A percentile compares a stretch with the other conserved stretches of the same genome.
Conservation (phyloP, 2,113 vertebrate genomes). For the Pseudonaja textilis region DNA sequence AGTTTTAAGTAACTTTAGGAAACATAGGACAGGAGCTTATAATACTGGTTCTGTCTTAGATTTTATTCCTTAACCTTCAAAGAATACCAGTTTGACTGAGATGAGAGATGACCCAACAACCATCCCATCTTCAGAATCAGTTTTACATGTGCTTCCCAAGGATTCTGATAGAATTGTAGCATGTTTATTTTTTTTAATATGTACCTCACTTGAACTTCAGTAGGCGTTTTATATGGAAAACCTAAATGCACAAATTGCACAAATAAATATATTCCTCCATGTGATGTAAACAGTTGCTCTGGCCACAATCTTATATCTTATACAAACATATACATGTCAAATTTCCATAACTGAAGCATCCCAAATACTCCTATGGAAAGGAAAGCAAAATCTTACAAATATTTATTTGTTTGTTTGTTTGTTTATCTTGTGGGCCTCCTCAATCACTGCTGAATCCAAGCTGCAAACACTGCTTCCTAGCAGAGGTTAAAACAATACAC, state of each 20-base stretch:
- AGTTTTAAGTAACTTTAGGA: neutral
- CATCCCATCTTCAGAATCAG: constrained; percentile 26
- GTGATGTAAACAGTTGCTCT: neutral
- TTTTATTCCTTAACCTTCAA: neutral
- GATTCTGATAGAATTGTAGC: neutral
- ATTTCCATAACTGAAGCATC: neutral
- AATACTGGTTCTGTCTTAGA: neutral
- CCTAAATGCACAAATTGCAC: neutral
- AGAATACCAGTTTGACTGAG: neutral
- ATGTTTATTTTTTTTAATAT: neutral
- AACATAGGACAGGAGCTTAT: neutral
- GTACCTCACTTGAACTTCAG: constrained; percentile 6
- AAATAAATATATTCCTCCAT: constrained; percentile 6
- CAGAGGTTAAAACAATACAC: neutral
- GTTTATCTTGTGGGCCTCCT: neutral
- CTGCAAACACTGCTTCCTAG: neutral
- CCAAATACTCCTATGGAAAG: neutral
- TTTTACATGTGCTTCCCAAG: neutral
- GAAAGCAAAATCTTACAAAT: neutral
- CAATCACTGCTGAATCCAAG: neutral
- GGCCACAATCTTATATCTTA: neutral
- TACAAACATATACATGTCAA: neutral
- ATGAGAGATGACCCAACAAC: constrained; percentile 7
- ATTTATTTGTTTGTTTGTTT: neutral
- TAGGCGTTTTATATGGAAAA: neutral